Base-by-base conservation (phyloP, 2,797 vertebrate genomes). In the Melopsittacus undulatus region DNA sequence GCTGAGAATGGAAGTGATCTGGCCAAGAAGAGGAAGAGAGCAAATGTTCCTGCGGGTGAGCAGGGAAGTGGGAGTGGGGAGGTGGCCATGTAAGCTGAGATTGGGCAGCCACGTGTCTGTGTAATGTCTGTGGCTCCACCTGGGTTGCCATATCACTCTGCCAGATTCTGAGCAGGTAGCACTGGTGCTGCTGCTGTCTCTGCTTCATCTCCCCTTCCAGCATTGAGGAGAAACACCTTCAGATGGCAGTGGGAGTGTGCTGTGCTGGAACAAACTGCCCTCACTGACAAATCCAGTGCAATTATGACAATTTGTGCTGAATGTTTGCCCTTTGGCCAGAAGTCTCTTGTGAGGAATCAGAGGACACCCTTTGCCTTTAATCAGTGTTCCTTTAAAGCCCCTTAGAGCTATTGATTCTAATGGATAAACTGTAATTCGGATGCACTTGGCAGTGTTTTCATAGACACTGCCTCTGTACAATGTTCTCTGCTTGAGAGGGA, bases 11-110 rank as follows among this genome's bases (percentile, higher is more conserved):
- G 98, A 59, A 97, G 98, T 4, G 98, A 99, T 56, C 98, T 96
- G 34, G 98, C 96, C 97, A 99, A 98, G 97, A 99, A 98, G 98
- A 98, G 98, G 97, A 99, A 98, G 97, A 98, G 99, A 97, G 94
- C 98, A 97, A 98, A 94, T 75, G 64, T 98, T 92, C 98, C 98
- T 97, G 93, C 98, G 98, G 99, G 99, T 99, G 98, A 95, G 97
- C 88, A 24, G n/a, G n/a, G 18, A 45, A 11, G 67, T 3, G 5
- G 30, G n/a, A 34, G 10, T 17, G n/a, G n/a, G 56, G n/a, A 59
- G 56, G n/a, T 34, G 56, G 56, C n/a, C n/a, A 17, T 16, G 22
- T 56, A 24, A 59, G n/a, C 56, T 24, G 56, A 34, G n/a, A 7
- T n/a, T 57, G 22, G 57, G 56, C 22, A 57, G 56, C 56, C 22